Evolutionary conservation across 2,888 invertebrate genomes (phyloP).

Genomic region (Apodemia duryi): DNA sequence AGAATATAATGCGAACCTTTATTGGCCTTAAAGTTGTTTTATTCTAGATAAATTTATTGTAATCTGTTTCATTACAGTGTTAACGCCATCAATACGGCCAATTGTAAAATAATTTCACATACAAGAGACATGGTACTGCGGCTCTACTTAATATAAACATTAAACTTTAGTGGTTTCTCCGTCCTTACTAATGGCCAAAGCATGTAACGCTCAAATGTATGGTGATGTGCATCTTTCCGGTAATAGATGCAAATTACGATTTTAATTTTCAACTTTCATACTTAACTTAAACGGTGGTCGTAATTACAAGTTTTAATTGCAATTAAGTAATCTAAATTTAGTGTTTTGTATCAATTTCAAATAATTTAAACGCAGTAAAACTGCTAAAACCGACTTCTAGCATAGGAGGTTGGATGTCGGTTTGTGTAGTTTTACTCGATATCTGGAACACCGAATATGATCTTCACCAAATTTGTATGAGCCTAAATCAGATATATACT

Average conservation of each 20-base stretch:
- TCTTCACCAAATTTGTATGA: too few relatives aligned
- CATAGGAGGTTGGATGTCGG: too few relatives aligned
- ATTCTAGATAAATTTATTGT: slow-evolving; percentile 24
- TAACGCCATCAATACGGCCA: slow-evolving; percentile 26
- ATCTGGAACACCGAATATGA: too few relatives aligned
- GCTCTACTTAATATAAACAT: slow-evolving; percentile 61
- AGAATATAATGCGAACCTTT: slow-evolving; percentile 23
- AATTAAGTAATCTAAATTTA: not conserved
- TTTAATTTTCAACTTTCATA: slow-evolving; percentile 21
- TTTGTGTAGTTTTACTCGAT: too few relatives aligned
- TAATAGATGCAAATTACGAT: slow-evolving; percentile 39
- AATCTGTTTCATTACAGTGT: slow-evolving; percentile 24
- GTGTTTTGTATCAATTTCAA: too few relatives aligned
- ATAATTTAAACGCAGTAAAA: too few relatives aligned
- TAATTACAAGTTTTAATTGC: not conserved
- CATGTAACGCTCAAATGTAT: slow-evolving; percentile 57
- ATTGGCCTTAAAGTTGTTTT: slow-evolving; percentile 20
- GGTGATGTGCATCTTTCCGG: slow-evolving; percentile 47
- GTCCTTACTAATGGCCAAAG: slow-evolving; percentile 71
- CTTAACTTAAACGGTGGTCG: not conserved
- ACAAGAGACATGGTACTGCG: slow-evolving; percentile 31
- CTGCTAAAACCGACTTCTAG: too few relatives aligned
- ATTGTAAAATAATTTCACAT: slow-evolving; percentile 37
- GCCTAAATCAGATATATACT: too few relatives aligned
- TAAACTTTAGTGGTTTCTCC: slow-evolving; percentile 59